These are phyloP conservation scores for Mellilla xanthometata DNA, from an alignment of 2,888 invertebrate genomes.

Conservation along the genomic window DNA sequence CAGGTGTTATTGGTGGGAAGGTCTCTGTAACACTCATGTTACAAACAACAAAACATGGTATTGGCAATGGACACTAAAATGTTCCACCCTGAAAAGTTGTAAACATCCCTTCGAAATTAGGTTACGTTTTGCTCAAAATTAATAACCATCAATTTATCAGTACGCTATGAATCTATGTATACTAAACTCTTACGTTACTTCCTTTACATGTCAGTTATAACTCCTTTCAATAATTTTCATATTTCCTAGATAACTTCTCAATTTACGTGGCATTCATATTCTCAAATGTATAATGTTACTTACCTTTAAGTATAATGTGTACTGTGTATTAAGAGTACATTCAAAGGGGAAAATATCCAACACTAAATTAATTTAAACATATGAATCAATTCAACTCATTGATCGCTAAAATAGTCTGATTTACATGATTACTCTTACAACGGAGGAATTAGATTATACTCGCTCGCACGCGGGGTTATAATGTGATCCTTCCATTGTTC, in stretches of 20 bases:
- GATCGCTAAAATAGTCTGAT: constrained; percentile 44
- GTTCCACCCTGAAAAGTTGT: constrained; percentile 58
- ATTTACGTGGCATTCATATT: constrained; percentile 11
- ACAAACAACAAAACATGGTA: constrained; percentile 26
- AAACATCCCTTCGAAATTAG: constrained; percentile 21
- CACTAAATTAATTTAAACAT: constrained; percentile 38
- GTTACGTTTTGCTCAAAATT: constrained; percentile 8
- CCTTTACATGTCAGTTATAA: constrained; percentile 23
- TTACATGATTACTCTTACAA: background rate
- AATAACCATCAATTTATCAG: constrained; percentile 20
- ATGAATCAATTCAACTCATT: constrained; percentile 49
- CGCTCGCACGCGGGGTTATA: background rate
- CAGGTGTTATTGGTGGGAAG: constrained; percentile 79
- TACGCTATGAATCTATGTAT: constrained; percentile 21
- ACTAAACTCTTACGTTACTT: constrained; percentile 23
- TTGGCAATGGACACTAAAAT: constrained; percentile 30
- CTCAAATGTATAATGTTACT: constrained; percentile 15
- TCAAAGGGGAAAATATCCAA: constrained; percentile 45
- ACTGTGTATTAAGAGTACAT: constrained; percentile 40
- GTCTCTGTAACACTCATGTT: constrained; percentile 66
- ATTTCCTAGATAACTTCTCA: constrained; percentile 13
- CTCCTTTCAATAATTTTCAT: constrained; percentile 17
- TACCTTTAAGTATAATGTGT: constrained; percentile 36
- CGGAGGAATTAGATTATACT: background rate
- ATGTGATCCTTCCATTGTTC: constrained; percentile 25